Conservation (phyloP, 2,797 vertebrate species). For the Sebastolobus alascanus region DNA sequence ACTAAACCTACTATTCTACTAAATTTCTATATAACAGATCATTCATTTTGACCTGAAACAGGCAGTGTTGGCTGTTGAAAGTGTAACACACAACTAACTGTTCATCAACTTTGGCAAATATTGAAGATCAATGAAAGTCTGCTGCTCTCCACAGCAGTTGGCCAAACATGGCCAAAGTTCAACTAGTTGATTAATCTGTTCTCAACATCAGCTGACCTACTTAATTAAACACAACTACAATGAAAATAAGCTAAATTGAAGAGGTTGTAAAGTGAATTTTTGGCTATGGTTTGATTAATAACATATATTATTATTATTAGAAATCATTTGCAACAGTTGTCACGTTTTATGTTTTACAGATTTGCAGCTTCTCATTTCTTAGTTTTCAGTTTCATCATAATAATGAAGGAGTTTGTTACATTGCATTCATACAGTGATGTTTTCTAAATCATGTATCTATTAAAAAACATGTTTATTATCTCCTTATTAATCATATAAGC, state of each 20-base stretch:
- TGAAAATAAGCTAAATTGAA: background rate
- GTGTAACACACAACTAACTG: conserved; percentile 8
- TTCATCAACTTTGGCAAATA: conserved; percentile 49
- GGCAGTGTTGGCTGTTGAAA: background rate
- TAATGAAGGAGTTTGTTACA: background rate
- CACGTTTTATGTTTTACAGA: background rate
- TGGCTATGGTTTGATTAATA: background rate
- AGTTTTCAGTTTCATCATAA: background rate
- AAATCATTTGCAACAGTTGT: background rate
- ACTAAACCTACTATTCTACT: background rate
- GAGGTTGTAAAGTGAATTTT: background rate
- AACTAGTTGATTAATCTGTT: conserved; percentile 15
- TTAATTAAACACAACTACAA: conserved; percentile 32
- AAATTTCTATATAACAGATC: background rate
- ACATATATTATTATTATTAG: background rate
- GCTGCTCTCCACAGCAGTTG: background rate
- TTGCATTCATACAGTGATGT: background rate
- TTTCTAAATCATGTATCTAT: conserved; percentile 15
- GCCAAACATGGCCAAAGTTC: conserved; percentile 56
- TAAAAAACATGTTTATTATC: conserved; percentile 16
- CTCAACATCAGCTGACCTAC: conserved; percentile 29
- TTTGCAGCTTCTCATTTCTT: background rate
- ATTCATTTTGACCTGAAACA: background rate
- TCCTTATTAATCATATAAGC: background rate
- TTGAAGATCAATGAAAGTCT: conserved; percentile 50